These are phyloP conservation scores for Cryptocephalus primarius DNA, from an alignment of 2,888 invertebrate species.

Conservation along the genomic window DNA sequence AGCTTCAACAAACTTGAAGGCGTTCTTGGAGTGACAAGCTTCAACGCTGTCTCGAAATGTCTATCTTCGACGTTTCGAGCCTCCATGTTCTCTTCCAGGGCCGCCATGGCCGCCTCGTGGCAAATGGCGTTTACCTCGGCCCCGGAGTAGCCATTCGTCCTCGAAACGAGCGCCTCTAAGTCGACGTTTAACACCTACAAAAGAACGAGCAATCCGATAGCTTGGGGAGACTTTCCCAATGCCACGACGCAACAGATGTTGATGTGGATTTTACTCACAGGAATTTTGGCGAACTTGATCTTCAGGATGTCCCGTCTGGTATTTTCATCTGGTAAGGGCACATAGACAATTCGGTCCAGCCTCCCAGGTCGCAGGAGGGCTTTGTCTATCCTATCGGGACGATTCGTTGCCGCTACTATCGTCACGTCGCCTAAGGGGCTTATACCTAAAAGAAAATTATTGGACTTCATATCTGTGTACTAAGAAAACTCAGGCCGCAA, in stretches of 20 bases:
- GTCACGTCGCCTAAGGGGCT: slow-evolving; percentile 71
- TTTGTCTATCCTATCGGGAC: slow-evolving; percentile 91
- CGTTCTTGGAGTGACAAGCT: slow-evolving; percentile 65
- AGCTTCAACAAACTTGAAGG: slow-evolving; percentile 56
- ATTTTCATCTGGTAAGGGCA: slow-evolving; percentile 74
- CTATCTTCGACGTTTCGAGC: slow-evolving; percentile 48
- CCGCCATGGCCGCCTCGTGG: slow-evolving; percentile 81
- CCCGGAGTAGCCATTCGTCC: slow-evolving; percentile 79
- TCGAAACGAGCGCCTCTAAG: slow-evolving; percentile 52
- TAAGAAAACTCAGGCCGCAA: too few species aligned
- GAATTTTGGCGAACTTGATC: slow-evolving; percentile 68
- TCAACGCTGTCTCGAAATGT: slow-evolving; percentile 66
- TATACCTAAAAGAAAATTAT: slow-evolving; percentile 34
- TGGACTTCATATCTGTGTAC: too few species aligned
- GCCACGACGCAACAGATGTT: too few species aligned
- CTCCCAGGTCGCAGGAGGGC: slow-evolving; percentile 86
- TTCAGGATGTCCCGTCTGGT: slow-evolving; percentile 76
- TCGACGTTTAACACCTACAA: slow-evolving; percentile 43
- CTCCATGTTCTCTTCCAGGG: slow-evolving; percentile 65
- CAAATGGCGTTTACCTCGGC: slow-evolving; percentile 88
- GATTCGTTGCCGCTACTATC: slow-evolving; percentile 91
- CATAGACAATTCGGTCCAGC: slow-evolving; percentile 84
- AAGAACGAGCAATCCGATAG: too few species aligned
- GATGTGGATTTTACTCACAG: slow-evolving; percentile 30
- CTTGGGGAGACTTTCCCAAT: too few species aligned